Percentiles rank a stretch among this genome's conserved stretches.
Evolutionary conservation across 1,140 invertebrate species (phyloP).

Genomic region (Acromyrmex heyeri): DNA sequence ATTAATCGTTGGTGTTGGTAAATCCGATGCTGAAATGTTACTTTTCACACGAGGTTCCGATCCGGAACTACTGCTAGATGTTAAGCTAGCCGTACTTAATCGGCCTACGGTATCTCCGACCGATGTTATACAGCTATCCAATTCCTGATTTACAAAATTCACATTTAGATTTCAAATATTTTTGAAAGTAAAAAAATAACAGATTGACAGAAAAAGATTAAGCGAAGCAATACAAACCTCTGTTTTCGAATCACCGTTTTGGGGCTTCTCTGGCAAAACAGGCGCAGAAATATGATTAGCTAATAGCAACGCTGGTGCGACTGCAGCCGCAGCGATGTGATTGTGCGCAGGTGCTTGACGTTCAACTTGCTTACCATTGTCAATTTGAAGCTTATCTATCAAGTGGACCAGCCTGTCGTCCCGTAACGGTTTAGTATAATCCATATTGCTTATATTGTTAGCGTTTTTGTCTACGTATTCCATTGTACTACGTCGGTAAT

Average conservation of each 20-base stretch:
- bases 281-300: slow-evolving; percentile 81
- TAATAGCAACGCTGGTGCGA: slow-evolving; percentile 77
- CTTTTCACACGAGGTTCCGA: slow-evolving; percentile 80
- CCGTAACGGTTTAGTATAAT: slow-evolving; percentile 74
- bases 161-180: slow-evolving; percentile 27
- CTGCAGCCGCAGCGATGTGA: slow-evolving; percentile 67
- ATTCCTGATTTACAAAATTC: slow-evolving; percentile 68
- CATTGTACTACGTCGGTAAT: slow-evolving; percentile 83
- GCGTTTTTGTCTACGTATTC: slow-evolving; percentile 87
- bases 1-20: slow-evolving; percentile 73
- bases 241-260: slow-evolving; percentile 80
- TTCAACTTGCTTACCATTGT: slow-evolving; percentile 78
- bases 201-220: slow-evolving; percentile 16
- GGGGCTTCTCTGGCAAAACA: slow-evolving; percentile 75
- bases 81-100: slow-evolving; percentile 85
- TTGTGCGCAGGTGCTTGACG: slow-evolving; percentile 68
- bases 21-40: slow-evolving; percentile 60
- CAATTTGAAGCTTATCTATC: slow-evolving; percentile 82
- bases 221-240: slow-evolving; percentile 70
- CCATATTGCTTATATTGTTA: slow-evolving; percentile 80
- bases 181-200: neutral
- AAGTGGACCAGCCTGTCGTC: slow-evolving; percentile 80
- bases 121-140: slow-evolving; percentile 65
- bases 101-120: slow-evolving; percentile 77
- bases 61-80: slow-evolving; percentile 86